Base-by-base conservation (phyloP, 2,797 vertebrate genomes). In the Falco naumanni region DNA sequence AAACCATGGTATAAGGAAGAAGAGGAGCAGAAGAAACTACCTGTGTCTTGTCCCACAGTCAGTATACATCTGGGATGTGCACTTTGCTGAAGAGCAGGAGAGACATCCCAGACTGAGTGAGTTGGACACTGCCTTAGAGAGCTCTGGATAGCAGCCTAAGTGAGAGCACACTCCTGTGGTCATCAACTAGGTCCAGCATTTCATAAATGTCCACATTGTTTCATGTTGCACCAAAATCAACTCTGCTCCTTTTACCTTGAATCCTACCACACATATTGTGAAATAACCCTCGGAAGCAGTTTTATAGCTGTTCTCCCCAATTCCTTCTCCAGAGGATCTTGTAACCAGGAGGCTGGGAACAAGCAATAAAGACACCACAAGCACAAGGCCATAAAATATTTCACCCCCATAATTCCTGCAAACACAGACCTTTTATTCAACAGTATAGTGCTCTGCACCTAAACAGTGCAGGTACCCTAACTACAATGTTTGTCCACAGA, bases 401-500 rank as follows among this genome's bases (percentile, higher is more conserved):
- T 81, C 65, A 14, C 28, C 69, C 76, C 54, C 43, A 7, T 12
- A 29, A 56, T 90, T 83, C 43, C 45, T 60, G 47, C 12, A 87
- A 87, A 51, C 24, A 25, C 4, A 39, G 25, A 5, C 19, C 33
- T 22, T n/a, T 79, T 78, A 82, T 57, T 51, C 13, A 13, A 17
- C 13, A 45, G 18, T 15, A n/a, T n/a, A 63, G 18, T 50, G 10
- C 7, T 57, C 31, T 69, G 10, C 11, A 34, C 39, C 18, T 66
- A 74, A 86, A 70, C 16, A 61, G 19, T 57, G 16, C 15, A 39
- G 25, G 34, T n/a, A 50, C 6, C 11, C 16, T 65, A 66, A 69
- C 25, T 56, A 41, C 9, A 41, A 5, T 0, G 0, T n/a, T 78
- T 8, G 5, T 37, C 53, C 2, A 1, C 34, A 53, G 22, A 75